Base-by-base conservation (phyloP, 2,113 vertebrate genomes). In the Pimephales promelas region DNA sequence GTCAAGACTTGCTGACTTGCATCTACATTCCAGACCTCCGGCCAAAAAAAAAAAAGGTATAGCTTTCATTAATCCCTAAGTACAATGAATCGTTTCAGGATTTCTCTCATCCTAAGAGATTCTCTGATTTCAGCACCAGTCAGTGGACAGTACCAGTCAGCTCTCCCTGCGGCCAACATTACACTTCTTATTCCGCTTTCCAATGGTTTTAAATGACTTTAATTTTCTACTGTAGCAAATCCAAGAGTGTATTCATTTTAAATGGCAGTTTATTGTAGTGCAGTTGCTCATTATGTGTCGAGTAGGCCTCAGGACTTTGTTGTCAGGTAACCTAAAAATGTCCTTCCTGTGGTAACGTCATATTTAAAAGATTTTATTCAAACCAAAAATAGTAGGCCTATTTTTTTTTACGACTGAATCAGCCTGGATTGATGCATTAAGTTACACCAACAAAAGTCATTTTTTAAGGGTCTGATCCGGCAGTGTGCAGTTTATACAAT, bases 101-200 rank as follows among this genome's bases (percentile, higher is more conserved):
- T 77, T 31, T 47, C 16, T 43, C 68, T 82, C 10, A 8, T 64
- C 57, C 76, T 45, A 8, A 10, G 59, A 62, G 28, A 45, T 49
- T 24, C 11, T 75, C 71, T 75, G 11, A n/a, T 78, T 86, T 86
- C 84, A 82, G 84, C 54, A 82, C 84, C 36, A 47, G 24, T 49
- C 16, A 36, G 84, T 16, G 84, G 84, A 85, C 84, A 82, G 79
- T 47, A 61, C 26, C 79, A 54, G 49, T 43, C 56, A 70, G 34
- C 10, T 45, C 7, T 68, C 45, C 82, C 22, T 52, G 47, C 18
- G 31, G 26, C 45, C 22, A 34, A n/a, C 47, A 70, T 70, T 68
- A 54, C 3, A 54, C 24, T 31, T 74, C 26, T 49, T 74, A 74
- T 20, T 31, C 18, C 26, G 16, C 26, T 43, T 52, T 31, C 7